phyloP scores from a whole-genome alignment of 1,140 invertebrate genomes.

The Psix sp. region DNA sequence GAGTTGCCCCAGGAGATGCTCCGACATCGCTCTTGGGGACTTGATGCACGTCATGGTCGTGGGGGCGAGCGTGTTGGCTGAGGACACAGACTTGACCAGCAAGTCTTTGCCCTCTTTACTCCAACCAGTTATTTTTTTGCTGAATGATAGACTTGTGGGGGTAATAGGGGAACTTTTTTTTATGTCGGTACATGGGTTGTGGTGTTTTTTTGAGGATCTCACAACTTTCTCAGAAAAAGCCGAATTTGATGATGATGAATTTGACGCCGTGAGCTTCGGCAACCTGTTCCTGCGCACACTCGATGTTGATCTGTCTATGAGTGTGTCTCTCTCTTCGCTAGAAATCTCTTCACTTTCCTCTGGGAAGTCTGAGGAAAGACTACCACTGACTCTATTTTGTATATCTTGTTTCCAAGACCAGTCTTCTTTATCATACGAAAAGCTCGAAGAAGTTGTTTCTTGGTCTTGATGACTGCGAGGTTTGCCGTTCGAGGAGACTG shows the following conservation, averaged over 20 bases:
- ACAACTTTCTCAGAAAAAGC: slow-evolving; percentile 16
- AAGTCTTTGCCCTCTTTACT: slow-evolving; percentile 65
- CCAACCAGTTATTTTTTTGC: slow-evolving; percentile 53
- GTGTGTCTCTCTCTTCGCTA: slow-evolving; percentile 64
- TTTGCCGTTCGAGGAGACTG: slow-evolving; percentile 62
- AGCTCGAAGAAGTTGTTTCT: slow-evolving; percentile 57
- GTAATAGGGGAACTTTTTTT: slow-evolving; percentile 44
- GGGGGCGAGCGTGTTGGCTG: slow-evolving; percentile 70
- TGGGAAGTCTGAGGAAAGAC: slow-evolving; percentile 64
- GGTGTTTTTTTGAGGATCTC: slow-evolving; percentile 19
- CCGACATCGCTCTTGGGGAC: slow-evolving; percentile 74
- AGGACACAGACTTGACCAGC: slow-evolving; percentile 69
- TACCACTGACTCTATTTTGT: slow-evolving; percentile 56
- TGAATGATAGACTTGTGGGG: slow-evolving; percentile 57
- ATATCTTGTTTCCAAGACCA: slow-evolving; percentile 50
- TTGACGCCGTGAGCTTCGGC: slow-evolving; percentile 51
- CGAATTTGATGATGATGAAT: slow-evolving; percentile 39
- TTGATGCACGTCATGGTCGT: slow-evolving; percentile 75
- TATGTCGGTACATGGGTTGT: slow-evolving; percentile 27
- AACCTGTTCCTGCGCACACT: slow-evolving; percentile 58
- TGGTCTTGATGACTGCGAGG: slow-evolving; percentile 46
- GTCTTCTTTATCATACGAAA: slow-evolving; percentile 54
- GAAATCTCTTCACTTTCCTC: slow-evolving; percentile 67
- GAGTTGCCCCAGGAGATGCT: slow-evolving; percentile 73
- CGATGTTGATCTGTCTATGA: slow-evolving; percentile 63